These are phyloP conservation scores for Pontoporia blainvillei DNA, from an alignment of 2,113 vertebrate genomes.

Conservation along the genomic window DNA sequence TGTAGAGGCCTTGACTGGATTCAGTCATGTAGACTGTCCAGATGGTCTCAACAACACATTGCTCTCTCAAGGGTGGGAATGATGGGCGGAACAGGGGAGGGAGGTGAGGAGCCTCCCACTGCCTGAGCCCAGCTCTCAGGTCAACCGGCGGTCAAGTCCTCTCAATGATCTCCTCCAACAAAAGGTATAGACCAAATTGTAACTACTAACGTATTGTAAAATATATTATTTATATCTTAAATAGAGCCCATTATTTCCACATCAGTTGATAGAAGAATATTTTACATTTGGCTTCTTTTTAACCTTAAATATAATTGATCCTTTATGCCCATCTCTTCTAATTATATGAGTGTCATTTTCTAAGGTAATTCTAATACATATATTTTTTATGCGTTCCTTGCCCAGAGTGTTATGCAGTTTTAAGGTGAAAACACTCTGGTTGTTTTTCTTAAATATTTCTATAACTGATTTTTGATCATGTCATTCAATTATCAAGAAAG, in stretches of 20 bases:
- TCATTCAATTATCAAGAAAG: background rate
- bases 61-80: background rate
- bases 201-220: background rate
- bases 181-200: background rate
- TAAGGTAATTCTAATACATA: background rate
- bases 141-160: background rate
- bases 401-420: background rate
- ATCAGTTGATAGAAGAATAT: background rate
- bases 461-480: background rate
- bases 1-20: background rate
- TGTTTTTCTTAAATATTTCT: slow-evolving; percentile 6
- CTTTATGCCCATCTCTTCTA: background rate
- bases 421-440: background rate
- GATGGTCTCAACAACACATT: background rate
- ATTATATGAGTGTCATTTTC: background rate
- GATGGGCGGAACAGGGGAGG: background rate
- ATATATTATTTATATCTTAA: background rate
- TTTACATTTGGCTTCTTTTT: background rate
- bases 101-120: background rate
- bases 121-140: background rate
- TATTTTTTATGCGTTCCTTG: background rate
- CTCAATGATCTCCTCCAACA: background rate
- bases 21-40: background rate
- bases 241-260: background rate
- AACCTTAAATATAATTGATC: background rate